Conservation (phyloP, 2,797 vertebrate species). For the Percopsis omiscomaycus region DNA sequence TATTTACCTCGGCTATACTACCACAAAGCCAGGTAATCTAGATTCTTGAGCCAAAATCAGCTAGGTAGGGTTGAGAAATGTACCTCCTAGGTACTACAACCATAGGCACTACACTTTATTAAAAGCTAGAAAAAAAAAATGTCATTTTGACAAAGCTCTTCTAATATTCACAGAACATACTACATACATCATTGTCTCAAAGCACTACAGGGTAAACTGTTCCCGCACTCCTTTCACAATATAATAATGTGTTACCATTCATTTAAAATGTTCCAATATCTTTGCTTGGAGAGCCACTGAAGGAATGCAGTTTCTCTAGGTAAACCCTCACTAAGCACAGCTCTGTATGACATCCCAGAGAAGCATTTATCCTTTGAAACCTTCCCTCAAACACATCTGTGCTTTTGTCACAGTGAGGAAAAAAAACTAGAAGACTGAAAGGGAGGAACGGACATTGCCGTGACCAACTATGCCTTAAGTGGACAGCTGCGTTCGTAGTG, state of each 20-base stretch:
- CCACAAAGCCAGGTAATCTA: too few species aligned
- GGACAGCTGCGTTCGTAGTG: slow-evolving; percentile 77
- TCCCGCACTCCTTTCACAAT: too few species aligned
- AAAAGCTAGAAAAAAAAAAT: too few species aligned
- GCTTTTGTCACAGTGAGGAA: slow-evolving; percentile 41
- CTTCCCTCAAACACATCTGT: slow-evolving; percentile 43
- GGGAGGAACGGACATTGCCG: slow-evolving; percentile 60
- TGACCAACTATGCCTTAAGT: slow-evolving; percentile 56
- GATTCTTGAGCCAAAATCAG: too few species aligned
- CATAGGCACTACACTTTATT: too few species aligned
- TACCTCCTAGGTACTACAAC: too few species aligned
- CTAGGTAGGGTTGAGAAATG: too few species aligned
- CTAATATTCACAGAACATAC: too few species aligned
- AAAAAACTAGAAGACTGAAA: slow-evolving; percentile 50
- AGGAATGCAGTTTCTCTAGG: slow-evolving; percentile 23
- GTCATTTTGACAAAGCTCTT: too few species aligned
- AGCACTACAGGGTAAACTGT: too few species aligned
- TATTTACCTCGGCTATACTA: too few species aligned
- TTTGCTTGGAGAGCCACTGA: slow-evolving; percentile 15
- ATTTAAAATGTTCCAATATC: background rate
- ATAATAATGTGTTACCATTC: background rate
- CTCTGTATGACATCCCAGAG: slow-evolving; percentile 23
- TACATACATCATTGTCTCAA: too few species aligned
- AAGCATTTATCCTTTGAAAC: slow-evolving; percentile 35
- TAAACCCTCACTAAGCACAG: slow-evolving; percentile 2